A percentile compares a stretch with the other conserved stretches of the same genome.
phyloP scores from a whole-genome alignment of 2,797 vertebrate species.

The Danio albolineatus region DNA sequence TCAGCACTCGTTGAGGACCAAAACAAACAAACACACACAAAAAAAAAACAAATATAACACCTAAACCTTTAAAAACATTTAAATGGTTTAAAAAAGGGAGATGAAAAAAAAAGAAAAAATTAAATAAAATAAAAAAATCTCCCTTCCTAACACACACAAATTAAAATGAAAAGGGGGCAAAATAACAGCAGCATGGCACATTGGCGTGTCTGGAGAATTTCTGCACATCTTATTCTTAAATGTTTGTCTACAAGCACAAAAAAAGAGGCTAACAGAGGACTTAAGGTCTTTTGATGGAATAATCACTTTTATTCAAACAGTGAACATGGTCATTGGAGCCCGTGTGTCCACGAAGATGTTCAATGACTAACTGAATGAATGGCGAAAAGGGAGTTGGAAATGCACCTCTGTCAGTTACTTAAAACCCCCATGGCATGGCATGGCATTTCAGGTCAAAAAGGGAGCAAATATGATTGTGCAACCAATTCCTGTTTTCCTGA shows the following conservation, averaged over 20 bases:
- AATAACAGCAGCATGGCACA: slow-evolving; percentile 25
- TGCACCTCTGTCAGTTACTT: neutral
- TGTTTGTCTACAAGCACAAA: neutral
- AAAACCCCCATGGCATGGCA: neutral
- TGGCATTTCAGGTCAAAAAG: neutral
- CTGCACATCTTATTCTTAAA: neutral
- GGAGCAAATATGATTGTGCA: slow-evolving; percentile 10
- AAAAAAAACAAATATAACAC: neutral
- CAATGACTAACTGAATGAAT: slow-evolving; percentile 40
- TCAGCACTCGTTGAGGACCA: neutral
- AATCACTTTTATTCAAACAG: slow-evolving; percentile 44
- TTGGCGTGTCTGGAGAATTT: neutral
- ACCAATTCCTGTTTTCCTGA: slow-evolving; percentile 14
- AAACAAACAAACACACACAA: neutral
- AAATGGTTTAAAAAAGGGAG: neutral
- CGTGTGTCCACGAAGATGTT: slow-evolving; percentile 16
- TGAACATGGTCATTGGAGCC: slow-evolving; percentile 65
- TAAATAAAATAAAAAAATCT: no score
- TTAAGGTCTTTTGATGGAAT: slow-evolving; percentile 15
- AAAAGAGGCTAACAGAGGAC: slow-evolving; percentile 12
- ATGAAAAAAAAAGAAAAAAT: no score
- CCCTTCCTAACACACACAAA: neutral
- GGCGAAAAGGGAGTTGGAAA: neutral
- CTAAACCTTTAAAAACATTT: slow-evolving; percentile 9
- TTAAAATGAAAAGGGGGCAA: neutral